Base-by-base conservation (phyloP, 2,888 invertebrate species). In the Harpalus rubripes region DNA sequence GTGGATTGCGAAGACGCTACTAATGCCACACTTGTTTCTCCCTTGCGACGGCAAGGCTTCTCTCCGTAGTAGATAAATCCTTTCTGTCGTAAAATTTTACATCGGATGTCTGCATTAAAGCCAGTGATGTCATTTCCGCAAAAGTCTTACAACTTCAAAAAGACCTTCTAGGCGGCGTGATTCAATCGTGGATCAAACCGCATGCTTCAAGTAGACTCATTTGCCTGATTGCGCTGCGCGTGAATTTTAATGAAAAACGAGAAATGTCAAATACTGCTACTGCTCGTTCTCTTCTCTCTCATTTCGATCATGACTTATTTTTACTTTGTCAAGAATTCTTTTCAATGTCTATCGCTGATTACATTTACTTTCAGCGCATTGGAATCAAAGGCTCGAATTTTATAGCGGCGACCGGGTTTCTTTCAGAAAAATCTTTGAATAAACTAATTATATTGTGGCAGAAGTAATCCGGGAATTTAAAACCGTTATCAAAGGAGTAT, bases 11-110 rank as follows among this genome's bases (percentile, higher is more conserved):
- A 58, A 52, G 63, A 39, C 68, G 8, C 63, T 15, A 39, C 41
- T 74, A 74, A 83, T 74, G 74, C 74, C 58, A 61, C 26, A 59
- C 74, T 83, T 74, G 83, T 83, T 74, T 44, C 74, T 83, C 58
- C 74, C 58, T 74, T 15, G 41, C 56, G 82, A 74, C 41, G 74
- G 32, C 32, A 32, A 1, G 32, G 74, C 68, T 12, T 16, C 58
- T 16, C n/a, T 39, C 41, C 15, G 68, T 10, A 59, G 61, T 61
- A 79, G 61, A 79, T 79, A 72, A 59, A 74, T 74, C 74, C 83
- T 59, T 74, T 74, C 59, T 76, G 83, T 83, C 72, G 74, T 83
- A 58, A 82, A 82, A 82, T 82, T 82, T 74, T 74, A 82, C 83
- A 76, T 83, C 74, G 74, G 83, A 74, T 83, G 72, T 83, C 74